Conservation (phyloP, 1,140 invertebrate genomes). For the Mycetomoellerius zeteki region DNA sequence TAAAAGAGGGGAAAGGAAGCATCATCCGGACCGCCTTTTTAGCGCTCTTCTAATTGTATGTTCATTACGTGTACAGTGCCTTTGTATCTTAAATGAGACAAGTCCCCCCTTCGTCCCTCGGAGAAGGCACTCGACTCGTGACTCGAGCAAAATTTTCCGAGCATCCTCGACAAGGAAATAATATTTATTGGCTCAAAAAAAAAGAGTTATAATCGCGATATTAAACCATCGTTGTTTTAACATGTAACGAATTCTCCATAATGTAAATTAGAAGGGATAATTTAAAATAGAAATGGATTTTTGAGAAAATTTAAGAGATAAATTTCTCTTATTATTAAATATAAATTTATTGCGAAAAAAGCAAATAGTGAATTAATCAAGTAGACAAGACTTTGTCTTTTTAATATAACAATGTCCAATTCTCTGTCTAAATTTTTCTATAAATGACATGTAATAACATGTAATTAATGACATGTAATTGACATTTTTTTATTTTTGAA, state of each 20-base stretch:
- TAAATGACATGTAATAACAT: too few relatives aligned
- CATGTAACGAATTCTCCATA: background rate
- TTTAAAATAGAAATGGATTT: background rate
- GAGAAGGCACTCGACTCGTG: constrained; percentile 14
- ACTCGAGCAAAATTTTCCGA: constrained; percentile 13
- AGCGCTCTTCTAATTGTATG: constrained; percentile 79
- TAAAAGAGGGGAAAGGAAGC: constrained; percentile 52
- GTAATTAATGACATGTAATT: too few relatives aligned
- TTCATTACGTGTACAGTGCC: constrained; percentile 84
- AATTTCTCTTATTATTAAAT: background rate
- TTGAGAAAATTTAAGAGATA: background rate
- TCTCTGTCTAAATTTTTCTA: background rate
- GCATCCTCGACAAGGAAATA: constrained; percentile 10
- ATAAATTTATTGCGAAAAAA: background rate
- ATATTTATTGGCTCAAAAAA: background rate
- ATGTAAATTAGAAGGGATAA: background rate
- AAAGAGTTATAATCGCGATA: background rate
- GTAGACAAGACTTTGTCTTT: background rate
- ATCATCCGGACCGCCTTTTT: constrained; percentile 72
- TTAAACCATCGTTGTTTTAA: constrained; percentile 1
- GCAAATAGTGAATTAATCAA: too few relatives aligned
- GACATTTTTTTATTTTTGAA: background rate
- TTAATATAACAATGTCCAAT: background rate
- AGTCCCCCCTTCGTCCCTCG: constrained; percentile 37
- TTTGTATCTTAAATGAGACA: constrained; percentile 82